Evolutionary conservation across 2,888 invertebrate species (phyloP).

Genomic region (Malthinus flaveolus): DNA sequence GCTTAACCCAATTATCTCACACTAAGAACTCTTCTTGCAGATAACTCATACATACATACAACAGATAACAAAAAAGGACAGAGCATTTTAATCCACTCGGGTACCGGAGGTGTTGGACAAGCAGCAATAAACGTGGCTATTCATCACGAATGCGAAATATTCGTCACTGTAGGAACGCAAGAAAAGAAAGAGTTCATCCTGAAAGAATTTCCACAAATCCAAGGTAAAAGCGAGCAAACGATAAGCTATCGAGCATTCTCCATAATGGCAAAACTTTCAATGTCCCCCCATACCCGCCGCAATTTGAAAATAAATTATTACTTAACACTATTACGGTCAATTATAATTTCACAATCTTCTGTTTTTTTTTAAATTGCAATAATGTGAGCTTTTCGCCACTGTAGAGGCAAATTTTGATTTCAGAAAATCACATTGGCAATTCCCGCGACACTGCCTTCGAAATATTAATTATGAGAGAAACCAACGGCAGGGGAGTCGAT

Average conservation of each 20-base stretch:
- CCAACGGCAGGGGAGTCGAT: slow-evolving; percentile 87
- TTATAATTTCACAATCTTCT: no score
- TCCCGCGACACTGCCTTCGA: slow-evolving; percentile 88
- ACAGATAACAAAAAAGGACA: slow-evolving; percentile 46
- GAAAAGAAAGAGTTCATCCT: slow-evolving; percentile 67
- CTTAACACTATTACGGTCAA: no score
- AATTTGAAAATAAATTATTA: no score
- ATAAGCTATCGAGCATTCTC: no score
- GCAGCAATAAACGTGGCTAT: slow-evolving; percentile 75
- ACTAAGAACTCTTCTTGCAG: no score
- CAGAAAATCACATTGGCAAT: slow-evolving; percentile 77
- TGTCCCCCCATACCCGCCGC: no score
- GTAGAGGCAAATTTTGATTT: background rate
- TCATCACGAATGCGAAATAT: slow-evolving; percentile 66
- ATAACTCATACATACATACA: no score
- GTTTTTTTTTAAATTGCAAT: no score
- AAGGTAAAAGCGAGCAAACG: no score
- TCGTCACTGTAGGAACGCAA: slow-evolving; percentile 70
- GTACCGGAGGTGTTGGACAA: slow-evolving; percentile 74
- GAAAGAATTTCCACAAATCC: slow-evolving; percentile 54
- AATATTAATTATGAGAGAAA: slow-evolving; percentile 76
- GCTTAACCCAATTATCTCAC: no score
- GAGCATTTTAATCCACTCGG: slow-evolving; percentile 61
- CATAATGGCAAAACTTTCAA: no score
- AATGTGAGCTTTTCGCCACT: background rate